Evolutionary conservation across 2,113 vertebrate species (phyloP).

Genomic region (Setophaga coronata): DNA sequence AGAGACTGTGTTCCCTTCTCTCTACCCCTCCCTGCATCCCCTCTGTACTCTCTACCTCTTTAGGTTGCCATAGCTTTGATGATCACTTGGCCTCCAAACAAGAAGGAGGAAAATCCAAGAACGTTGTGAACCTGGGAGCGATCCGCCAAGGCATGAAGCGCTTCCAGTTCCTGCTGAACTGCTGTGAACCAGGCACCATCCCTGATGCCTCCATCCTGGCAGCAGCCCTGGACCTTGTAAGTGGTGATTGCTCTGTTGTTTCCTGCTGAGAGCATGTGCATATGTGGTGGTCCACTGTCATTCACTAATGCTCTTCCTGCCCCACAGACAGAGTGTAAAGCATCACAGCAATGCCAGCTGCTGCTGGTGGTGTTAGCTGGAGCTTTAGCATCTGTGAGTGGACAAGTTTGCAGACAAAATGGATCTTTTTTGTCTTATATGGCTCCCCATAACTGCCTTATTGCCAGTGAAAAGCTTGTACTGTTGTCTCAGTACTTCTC

Average conservation of each 20-base stretch:
- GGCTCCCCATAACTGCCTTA: background rate
- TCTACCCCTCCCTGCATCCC: constrained; percentile 40
- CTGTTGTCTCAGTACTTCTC: background rate
- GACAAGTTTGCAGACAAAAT: background rate
- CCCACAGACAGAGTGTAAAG: background rate
- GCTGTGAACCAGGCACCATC: constrained; percentile 96
- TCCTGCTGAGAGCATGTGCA: background rate
- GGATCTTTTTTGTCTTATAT: background rate
- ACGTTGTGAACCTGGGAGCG: constrained; percentile 93
- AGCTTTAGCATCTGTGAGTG: background rate
- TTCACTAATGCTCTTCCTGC: background rate
- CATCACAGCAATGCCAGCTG: background rate
- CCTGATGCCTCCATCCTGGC: constrained; percentile 96
- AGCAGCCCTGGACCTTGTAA: constrained; percentile 93
- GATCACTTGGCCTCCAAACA: constrained; percentile 90
- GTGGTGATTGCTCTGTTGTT: background rate
- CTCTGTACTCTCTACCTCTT: constrained; percentile 35
- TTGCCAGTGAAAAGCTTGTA: background rate
- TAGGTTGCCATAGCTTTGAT: constrained; percentile 94
- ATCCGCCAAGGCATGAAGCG: constrained; percentile 99
- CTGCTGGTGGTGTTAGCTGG: background rate
- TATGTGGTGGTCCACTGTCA: accelerated
- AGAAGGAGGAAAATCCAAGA: constrained; percentile 94
- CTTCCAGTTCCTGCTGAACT: constrained; percentile 97
- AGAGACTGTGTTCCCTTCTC: constrained; percentile 35